Percentiles rank a stretch among this genome's conserved stretches.
These are phyloP conservation scores for Carassius auratus DNA, from an alignment of 2,113 vertebrate species.

Conservation along the genomic window DNA sequence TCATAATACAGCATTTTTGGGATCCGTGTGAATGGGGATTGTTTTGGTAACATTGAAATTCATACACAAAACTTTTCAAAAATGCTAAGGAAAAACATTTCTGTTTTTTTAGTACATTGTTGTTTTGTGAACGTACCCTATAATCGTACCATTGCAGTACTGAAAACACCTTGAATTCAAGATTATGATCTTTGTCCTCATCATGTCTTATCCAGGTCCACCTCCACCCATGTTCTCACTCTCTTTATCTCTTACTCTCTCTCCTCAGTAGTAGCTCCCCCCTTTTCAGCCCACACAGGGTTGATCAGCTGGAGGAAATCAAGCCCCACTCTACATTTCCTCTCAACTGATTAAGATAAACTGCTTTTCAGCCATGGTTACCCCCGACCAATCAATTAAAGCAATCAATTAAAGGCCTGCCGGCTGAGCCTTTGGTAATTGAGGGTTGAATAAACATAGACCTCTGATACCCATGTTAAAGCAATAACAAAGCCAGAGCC, in stretches of 20 bases:
- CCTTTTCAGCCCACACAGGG: constrained; percentile 67
- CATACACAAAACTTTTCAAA: too few species aligned
- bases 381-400: constrained; percentile 84
- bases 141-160: neutral
- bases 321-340: constrained; percentile 78
- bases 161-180: neutral
- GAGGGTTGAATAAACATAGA: constrained; percentile 80
- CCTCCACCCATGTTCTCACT: constrained; percentile 46
- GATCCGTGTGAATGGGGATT: too few species aligned
- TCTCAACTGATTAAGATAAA: constrained; percentile 85
- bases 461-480: constrained; percentile 74
- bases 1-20: too few species aligned
- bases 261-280: constrained; percentile 38
- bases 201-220: constrained; percentile 10
- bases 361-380: constrained; percentile 84
- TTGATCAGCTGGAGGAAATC: constrained; percentile 83
- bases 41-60: too few species aligned
- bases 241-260: constrained; percentile 46
- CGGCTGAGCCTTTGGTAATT: constrained; percentile 81
- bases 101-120: too few species aligned
- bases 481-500: constrained; percentile 72
- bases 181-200: neutral
- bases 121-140: too few species aligned
- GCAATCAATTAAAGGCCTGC: constrained; percentile 85
- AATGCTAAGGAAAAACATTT: too few species aligned